Percentiles rank a stretch among this genome's conserved stretches.
phyloP scores from a whole-genome alignment of 2,888 invertebrate species.

The Melanotus villosus region DNA sequence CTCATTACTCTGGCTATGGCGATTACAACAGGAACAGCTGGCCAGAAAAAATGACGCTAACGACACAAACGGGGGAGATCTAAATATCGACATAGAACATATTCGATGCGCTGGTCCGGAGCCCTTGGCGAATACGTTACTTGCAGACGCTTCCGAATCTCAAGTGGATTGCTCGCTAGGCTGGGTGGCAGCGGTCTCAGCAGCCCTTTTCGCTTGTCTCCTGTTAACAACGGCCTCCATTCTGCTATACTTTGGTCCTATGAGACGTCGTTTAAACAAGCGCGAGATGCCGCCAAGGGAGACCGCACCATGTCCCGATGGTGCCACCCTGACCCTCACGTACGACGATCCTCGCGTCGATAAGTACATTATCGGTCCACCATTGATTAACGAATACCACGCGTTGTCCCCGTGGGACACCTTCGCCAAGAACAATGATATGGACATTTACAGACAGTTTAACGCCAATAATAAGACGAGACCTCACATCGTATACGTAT shows the following conservation, averaged over 20 bases:
- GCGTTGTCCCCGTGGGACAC: slow-evolving; percentile 65
- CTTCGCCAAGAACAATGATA: slow-evolving; percentile 56
- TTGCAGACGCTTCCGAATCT: slow-evolving; percentile 74
- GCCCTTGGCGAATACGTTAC: slow-evolving; percentile 70
- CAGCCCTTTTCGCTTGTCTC: slow-evolving; percentile 51
- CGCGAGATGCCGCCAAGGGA: slow-evolving; percentile 54
- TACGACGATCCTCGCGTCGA: slow-evolving; percentile 60
- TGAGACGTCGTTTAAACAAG: slow-evolving; percentile 56
- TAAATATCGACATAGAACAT: slow-evolving; percentile 72
- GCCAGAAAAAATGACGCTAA: slow-evolving; percentile 51
- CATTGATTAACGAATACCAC: slow-evolving; percentile 63
- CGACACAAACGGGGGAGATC: slow-evolving; percentile 61
- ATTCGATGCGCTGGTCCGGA: slow-evolving; percentile 75
- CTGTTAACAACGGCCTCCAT: slow-evolving; percentile 60
- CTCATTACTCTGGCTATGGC: slow-evolving; percentile 89
- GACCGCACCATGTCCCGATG: slow-evolving; percentile 48
- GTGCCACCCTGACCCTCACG: slow-evolving; percentile 67
- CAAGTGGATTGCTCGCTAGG: slow-evolving; percentile 76
- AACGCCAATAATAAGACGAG: slow-evolving; percentile 63
- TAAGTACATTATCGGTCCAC: slow-evolving; percentile 62
- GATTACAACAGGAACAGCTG: slow-evolving; percentile 70
- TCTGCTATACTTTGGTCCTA: slow-evolving; percentile 63
- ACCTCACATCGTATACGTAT: slow-evolving; percentile 72
- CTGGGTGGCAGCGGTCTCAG: slow-evolving; percentile 74
- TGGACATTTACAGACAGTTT: slow-evolving; percentile 68